Percentiles rank a stretch among this genome's conserved stretches.
Conservation (phyloP, 2,113 vertebrate species). For the Brachypteracias leptosomus region DNA sequence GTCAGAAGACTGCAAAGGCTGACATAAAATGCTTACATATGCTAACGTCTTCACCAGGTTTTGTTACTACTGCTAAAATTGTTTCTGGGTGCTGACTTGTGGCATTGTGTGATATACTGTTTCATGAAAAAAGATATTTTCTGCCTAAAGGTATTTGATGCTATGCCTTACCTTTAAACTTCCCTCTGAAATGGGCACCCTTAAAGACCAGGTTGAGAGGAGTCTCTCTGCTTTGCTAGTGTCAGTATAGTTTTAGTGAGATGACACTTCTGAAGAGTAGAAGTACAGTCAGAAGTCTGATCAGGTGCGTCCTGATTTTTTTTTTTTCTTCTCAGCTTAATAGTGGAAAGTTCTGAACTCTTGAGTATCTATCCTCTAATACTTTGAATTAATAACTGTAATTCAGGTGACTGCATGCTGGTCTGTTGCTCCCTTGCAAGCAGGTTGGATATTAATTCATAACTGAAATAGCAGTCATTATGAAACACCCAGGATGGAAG, state of each 20-base stretch:
- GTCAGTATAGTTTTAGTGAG: neutral
- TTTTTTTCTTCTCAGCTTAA: neutral
- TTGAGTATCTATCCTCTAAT: neutral
- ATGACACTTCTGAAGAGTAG: neutral
- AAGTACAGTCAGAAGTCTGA: neutral
- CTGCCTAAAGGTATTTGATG: neutral
- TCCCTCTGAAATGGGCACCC: neutral
- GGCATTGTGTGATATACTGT: neutral
- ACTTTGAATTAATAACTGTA: neutral
- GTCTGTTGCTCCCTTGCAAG: neutral
- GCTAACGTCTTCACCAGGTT: neutral
- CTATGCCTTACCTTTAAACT: neutral
- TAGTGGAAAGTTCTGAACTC: neutral
- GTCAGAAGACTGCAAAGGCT: neutral
- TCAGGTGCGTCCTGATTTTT: accelerated
- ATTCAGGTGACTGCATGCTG: neutral
- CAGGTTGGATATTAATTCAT: neutral
- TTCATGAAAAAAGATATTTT: neutral
- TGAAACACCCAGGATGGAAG: neutral
- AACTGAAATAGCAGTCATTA: neutral
- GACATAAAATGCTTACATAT: neutral
- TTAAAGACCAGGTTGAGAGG: neutral
- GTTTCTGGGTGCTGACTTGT: neutral
- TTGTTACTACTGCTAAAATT: neutral
- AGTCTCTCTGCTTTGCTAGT: neutral